Evolutionary conservation across 2,797 vertebrate species (phyloP).

Genomic region (Oceanodroma leucorhoa): DNA sequence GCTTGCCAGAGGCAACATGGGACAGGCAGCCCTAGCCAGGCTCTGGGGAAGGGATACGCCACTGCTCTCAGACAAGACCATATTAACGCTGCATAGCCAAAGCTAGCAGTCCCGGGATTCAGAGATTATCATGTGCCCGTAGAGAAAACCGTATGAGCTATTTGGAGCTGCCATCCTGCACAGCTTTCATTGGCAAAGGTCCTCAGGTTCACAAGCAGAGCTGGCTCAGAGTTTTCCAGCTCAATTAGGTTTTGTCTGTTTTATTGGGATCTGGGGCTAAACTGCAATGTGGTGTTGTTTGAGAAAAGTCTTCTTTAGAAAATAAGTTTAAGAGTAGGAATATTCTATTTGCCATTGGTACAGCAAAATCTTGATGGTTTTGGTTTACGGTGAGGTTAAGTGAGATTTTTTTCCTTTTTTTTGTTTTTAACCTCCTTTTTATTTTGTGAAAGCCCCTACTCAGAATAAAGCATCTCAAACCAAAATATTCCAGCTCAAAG

Average conservation of each 20-base stretch:
- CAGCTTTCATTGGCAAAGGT: neutral
- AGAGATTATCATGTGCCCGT: neutral
- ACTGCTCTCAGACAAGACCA: neutral
- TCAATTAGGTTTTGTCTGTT: neutral
- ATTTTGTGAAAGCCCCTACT: neutral
- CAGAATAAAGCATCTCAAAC: neutral
- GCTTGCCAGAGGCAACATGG: accelerated
- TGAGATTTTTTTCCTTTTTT: neutral
- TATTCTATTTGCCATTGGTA: neutral
- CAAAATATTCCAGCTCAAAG: neutral
- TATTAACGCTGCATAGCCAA: neutral
- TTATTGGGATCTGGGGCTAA: neutral
- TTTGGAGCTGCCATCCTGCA: neutral
- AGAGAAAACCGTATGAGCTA: accelerated
- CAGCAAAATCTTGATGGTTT: neutral
- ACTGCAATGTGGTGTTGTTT: neutral
- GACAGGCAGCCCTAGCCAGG: neutral
- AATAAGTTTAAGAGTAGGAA: neutral
- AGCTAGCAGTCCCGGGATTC: accelerated
- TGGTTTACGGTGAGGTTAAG: neutral
- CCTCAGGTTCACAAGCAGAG: neutral
- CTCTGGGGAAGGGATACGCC: neutral
- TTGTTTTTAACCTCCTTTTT: neutral
- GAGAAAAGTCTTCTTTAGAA: neutral
- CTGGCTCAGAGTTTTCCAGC: neutral